phyloP scores from a whole-genome alignment of 2,888 invertebrate genomes.

The Herminia tarsipennalis region DNA sequence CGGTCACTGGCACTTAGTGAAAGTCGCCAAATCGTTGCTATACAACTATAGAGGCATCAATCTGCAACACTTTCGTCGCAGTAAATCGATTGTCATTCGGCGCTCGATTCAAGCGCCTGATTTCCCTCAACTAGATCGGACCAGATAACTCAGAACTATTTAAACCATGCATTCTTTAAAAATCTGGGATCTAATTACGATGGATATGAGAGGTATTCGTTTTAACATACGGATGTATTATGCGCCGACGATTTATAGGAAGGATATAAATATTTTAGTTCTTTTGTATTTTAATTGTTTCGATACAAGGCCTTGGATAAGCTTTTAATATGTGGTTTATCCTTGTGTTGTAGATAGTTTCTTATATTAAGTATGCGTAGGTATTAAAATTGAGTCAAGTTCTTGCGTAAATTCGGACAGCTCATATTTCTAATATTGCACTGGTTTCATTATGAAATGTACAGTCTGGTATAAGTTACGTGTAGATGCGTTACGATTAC shows the following conservation, averaged over 20 bases:
- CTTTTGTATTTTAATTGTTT: constrained; percentile 24
- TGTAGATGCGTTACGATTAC: constrained; percentile 11
- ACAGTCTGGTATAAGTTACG: constrained; percentile 29
- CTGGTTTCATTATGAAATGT: constrained; percentile 41
- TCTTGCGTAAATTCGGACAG: constrained; percentile 30
- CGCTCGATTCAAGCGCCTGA: constrained; percentile 55
- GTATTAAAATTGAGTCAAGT: background rate
- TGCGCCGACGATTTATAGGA: constrained; percentile 20
- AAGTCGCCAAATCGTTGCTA: constrained; percentile 65
- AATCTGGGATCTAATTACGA: constrained; percentile 9
- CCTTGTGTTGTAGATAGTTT: background rate
- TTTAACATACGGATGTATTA: constrained; percentile 18
- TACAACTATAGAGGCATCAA: constrained; percentile 60
- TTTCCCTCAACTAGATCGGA: constrained; percentile 53
- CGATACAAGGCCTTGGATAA: constrained; percentile 22
- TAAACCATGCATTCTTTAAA: constrained; percentile 2
- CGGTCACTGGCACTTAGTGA: constrained; percentile 69
- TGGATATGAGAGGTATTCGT: constrained; percentile 15
- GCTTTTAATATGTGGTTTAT: constrained; percentile 6
- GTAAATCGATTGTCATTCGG: constrained; percentile 74
- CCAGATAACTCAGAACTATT: constrained; percentile 28
- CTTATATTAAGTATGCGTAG: background rate
- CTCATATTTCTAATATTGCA: constrained; percentile 34
- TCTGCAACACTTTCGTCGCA: constrained; percentile 77
- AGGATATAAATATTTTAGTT: constrained; percentile 33